These are phyloP conservation scores for Laticauda colubrina DNA, from an alignment of 2,113 vertebrate genomes.

Conservation along the genomic window DNA sequence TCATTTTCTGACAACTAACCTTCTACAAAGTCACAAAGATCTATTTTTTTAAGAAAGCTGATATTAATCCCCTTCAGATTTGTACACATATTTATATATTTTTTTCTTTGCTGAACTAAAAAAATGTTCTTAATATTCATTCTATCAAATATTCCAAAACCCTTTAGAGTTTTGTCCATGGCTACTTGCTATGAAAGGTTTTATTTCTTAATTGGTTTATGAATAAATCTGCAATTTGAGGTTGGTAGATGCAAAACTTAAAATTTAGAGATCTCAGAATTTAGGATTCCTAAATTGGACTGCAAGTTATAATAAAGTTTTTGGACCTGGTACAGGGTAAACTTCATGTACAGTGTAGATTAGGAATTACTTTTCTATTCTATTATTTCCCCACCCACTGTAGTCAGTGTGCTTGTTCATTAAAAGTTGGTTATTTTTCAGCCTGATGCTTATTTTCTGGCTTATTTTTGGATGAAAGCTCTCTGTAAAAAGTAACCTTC, in stretches of 20 bases:
- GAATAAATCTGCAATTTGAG: neutral
- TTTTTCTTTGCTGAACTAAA: neutral
- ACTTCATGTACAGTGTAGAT: neutral
- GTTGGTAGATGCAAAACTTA: neutral
- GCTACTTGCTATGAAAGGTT: neutral
- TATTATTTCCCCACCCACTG: neutral
- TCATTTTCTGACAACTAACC: neutral
- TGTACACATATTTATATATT: neutral
- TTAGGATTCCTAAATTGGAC: neutral
- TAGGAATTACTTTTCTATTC: constrained; percentile 5
- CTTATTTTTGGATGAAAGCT: constrained; percentile 11
- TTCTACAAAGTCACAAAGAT: neutral
- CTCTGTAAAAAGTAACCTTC: constrained; percentile 53
- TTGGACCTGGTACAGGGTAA: neutral
- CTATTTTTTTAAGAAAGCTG: neutral
- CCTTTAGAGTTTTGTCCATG: neutral
- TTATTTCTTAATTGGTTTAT: neutral
- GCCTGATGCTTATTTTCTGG: constrained; percentile 1
- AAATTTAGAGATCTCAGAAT: neutral
- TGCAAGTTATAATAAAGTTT: neutral
- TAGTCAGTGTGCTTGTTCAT: constrained; percentile 17
- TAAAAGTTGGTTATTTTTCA: constrained; percentile 34
- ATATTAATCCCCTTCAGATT: neutral
- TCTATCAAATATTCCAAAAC: rapidly evolving
- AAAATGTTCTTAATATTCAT: neutral